Percentiles rank a stretch among this genome's conserved stretches.
Conservation (phyloP, 2,113 vertebrate species). For the Melierax canorus region DNA sequence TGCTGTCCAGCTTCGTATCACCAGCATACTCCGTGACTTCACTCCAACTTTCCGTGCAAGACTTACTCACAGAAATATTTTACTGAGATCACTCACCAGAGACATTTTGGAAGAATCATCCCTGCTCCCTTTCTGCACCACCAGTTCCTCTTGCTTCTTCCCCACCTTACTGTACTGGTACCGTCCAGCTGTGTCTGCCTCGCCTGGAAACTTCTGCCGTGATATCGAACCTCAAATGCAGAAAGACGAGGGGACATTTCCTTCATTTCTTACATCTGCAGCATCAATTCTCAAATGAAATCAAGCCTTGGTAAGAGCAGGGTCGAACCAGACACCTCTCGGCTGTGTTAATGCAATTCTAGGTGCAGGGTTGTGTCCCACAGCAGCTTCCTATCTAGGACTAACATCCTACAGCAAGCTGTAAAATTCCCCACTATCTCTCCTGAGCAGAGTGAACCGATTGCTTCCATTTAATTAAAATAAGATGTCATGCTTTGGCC, state of each 20-base stretch:
- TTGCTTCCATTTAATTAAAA: neutral
- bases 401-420: neutral
- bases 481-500: neutral
- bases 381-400: neutral
- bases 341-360: neutral
- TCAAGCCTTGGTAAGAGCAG: neutral
- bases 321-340: neutral
- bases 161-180: rapidly evolving
- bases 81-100: neutral
- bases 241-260: neutral
- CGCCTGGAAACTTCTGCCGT: neutral
- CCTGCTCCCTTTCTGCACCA: neutral
- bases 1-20: neutral
- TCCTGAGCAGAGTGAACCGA: neutral
- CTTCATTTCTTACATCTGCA: neutral
- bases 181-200: neutral
- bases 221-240: neutral
- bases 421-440: neutral
- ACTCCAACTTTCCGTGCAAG: neutral
- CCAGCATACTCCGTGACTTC: neutral
- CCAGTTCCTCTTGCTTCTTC: neutral
- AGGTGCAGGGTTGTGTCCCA: neutral
- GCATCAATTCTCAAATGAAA: neutral
- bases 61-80: neutral
- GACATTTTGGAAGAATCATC: neutral